These are phyloP conservation scores for Apostichopus japonicus DNA, from an alignment of 35 echinoderm and acorn worm species.

Conservation along the genomic window DNA sequence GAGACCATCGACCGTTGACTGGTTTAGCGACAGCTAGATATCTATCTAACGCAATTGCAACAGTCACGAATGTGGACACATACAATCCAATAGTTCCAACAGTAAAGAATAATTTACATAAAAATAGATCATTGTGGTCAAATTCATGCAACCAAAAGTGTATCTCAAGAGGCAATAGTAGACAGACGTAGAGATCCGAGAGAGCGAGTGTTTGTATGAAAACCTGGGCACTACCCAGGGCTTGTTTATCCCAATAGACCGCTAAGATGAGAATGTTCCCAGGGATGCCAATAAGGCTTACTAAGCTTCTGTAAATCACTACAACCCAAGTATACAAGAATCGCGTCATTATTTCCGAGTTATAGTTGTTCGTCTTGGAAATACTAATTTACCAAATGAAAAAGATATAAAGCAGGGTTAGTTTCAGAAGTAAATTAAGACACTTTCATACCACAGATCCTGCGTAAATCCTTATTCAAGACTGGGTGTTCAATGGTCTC, in stretches of 20 bases:
- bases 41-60: slow-evolving; percentile 21
- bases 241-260: slow-evolving; percentile 34
- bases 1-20: slow-evolving; percentile 38
- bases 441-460: too few species aligned
- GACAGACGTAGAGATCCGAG: slow-evolving; percentile 40
- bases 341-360: background rate
- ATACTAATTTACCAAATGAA: background rate
- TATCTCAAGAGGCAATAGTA: slow-evolving; percentile 9
- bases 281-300: background rate
- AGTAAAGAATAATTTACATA: slow-evolving; percentile 39
- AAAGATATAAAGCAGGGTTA: background rate
- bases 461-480: too few species aligned
- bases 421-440: background rate
- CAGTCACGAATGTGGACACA: slow-evolving; percentile 1
- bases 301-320: background rate
- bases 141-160: slow-evolving; percentile 25
- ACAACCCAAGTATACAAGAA: slow-evolving; percentile 36
- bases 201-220: slow-evolving; percentile 37
- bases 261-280: background rate
- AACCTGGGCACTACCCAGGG: slow-evolving; percentile 42
- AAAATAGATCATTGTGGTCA: background rate
- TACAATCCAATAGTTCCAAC: background rate
- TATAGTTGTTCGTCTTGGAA: slow-evolving; percentile 3
- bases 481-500: too few species aligned
- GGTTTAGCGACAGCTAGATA: slow-evolving; percentile 33